These are phyloP conservation scores for Scrobipalpa costella DNA, from an alignment of 2,888 invertebrate species.

Conservation along the genomic window DNA sequence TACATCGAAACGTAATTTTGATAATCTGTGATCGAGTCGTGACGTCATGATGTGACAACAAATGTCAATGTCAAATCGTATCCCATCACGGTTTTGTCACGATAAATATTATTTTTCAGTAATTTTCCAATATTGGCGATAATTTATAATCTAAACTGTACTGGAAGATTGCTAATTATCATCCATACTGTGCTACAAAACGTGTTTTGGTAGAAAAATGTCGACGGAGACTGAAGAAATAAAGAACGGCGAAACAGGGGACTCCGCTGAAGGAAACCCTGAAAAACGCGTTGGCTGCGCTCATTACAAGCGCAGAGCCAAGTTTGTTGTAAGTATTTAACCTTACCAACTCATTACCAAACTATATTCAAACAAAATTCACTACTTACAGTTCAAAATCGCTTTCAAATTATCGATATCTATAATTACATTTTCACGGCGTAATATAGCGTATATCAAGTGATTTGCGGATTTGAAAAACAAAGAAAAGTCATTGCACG, in stretches of 20 bases:
- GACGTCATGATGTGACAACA: neutral
- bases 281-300: constrained; percentile 86
- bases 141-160: neutral
- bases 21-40: neutral
- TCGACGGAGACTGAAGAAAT: constrained; percentile 54
- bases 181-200: constrained; percentile 7
- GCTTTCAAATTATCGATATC: constrained; percentile 49
- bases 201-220: constrained; percentile 47
- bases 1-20: neutral
- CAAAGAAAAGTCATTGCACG: constrained; percentile 65
- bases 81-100: too few species aligned
- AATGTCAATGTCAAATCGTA: neutral
- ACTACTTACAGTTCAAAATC: constrained; percentile 22
- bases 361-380: constrained; percentile 27
- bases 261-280: constrained; percentile 46
- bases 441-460: constrained; percentile 45
- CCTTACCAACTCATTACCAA: constrained; percentile 22
- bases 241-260: constrained; percentile 46
- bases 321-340: constrained; percentile 87
- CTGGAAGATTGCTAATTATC: neutral
- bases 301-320: constrained; percentile 91
- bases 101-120: neutral
- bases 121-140: neutral
- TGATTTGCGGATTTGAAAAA: constrained; percentile 52
- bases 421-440: constrained; percentile 60